phyloP scores from a whole-genome alignment of 2,113 vertebrate genomes.

The Chaenogobius annularis region DNA sequence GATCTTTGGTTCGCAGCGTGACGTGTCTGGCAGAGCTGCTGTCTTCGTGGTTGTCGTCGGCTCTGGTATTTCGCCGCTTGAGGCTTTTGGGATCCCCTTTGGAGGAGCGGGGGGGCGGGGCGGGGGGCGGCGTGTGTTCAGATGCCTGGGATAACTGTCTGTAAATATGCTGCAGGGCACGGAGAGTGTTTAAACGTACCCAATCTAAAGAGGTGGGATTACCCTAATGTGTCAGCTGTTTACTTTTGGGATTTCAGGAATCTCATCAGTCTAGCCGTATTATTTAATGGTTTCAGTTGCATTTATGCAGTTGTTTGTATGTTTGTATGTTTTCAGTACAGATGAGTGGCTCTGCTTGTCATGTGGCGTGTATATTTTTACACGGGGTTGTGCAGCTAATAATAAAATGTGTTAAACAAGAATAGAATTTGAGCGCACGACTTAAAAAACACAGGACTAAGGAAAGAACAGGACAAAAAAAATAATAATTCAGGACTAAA shows the following conservation, averaged over 20 bases:
- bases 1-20: no score
- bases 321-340: no score
- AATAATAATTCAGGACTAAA: no score
- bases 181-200: neutral
- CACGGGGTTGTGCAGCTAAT: no score
- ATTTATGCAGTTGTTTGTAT: no score
- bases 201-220: neutral
- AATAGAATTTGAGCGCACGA: no score
- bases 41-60: slow-evolving; percentile 23
- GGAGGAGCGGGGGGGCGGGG: neutral
- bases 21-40: no score
- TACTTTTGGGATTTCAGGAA: neutral
- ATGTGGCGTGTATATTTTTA: no score
- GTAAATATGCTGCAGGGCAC: slow-evolving; percentile 11
- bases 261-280: neutral
- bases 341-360: no score
- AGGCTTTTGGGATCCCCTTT: slow-evolving; percentile 15
- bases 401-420: no score
- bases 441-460: no score
- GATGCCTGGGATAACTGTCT: slow-evolving; percentile 39
- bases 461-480: no score
- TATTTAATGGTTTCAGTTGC: neutral
- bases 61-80: slow-evolving; percentile 23
- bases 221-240: neutral
- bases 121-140: neutral